Conservation (phyloP, 2,888 invertebrate genomes). For the Leptopilina syphax region DNA sequence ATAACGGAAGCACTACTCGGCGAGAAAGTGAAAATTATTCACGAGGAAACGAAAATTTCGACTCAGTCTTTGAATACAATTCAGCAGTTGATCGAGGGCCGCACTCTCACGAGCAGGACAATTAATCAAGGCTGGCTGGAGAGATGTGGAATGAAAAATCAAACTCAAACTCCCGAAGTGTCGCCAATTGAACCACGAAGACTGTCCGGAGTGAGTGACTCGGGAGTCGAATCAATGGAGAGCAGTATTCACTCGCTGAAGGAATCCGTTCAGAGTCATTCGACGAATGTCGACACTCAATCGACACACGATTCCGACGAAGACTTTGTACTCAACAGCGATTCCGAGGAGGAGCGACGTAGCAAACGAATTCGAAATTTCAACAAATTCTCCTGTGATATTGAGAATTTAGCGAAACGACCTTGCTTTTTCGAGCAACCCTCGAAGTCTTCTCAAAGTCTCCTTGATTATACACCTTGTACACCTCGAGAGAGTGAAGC, state of each 20-base stretch:
- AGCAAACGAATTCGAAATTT: conserved; percentile 79
- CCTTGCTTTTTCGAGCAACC: conserved; percentile 44
- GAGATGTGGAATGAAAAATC: conserved; percentile 73
- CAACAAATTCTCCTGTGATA: conserved; percentile 76
- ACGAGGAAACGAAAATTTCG: conserved; percentile 53
- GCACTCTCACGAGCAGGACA: conserved; percentile 63
- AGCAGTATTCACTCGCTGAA: conserved; percentile 58
- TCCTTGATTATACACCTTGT: not conserved
- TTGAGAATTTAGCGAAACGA: conserved; percentile 57
- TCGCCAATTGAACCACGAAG: conserved; percentile 6
- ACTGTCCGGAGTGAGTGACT: conserved; percentile 63
- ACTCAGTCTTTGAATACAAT: conserved; percentile 68
- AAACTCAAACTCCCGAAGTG: conserved; percentile 51
- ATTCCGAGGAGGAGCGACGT: conserved; percentile 79
- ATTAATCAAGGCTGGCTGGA: conserved; percentile 81
- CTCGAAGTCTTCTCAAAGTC: not conserved
- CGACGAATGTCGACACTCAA: not conserved
- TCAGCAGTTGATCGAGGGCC: conserved; percentile 69
- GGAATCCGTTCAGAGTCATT: conserved; percentile 46
- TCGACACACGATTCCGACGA: conserved; percentile 78
- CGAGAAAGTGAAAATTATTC: conserved; percentile 65
- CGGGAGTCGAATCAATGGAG: conserved; percentile 70
- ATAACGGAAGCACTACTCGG: conserved; percentile 56
- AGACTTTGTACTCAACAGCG: conserved; percentile 84
- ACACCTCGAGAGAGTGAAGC: conserved; percentile 15